Evolutionary conservation across 2,113 vertebrate species (phyloP).

Genomic region (Hydropotes inermis): DNA sequence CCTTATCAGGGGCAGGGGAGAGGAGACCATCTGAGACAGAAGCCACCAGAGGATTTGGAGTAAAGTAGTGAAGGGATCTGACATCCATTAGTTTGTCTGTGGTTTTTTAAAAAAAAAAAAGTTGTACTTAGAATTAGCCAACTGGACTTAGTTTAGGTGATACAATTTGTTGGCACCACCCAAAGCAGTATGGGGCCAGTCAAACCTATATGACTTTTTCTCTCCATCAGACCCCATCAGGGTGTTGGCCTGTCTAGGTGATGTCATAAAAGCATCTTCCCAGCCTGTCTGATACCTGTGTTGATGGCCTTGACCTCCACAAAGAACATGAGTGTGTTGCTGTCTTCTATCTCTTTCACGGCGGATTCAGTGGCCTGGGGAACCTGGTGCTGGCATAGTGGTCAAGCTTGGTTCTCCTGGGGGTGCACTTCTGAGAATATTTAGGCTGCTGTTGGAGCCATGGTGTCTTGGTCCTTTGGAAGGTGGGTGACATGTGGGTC

Average conservation of each 20-base stretch:
- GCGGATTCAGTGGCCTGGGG: background rate
- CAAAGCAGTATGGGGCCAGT: background rate
- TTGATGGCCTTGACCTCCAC: background rate
- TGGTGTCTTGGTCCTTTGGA: no score
- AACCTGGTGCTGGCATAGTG: rapidly evolving
- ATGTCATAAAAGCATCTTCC: background rate
- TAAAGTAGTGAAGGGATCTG: background rate
- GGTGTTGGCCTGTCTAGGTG: background rate
- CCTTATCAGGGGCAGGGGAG: background rate
- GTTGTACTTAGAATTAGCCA: background rate
- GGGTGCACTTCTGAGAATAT: background rate
- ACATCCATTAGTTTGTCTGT: background rate
- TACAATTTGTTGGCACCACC: background rate
- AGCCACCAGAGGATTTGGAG: background rate
- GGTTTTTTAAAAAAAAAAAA: background rate
- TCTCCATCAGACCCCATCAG: background rate
- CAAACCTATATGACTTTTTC: background rate
- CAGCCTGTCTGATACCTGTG: background rate
- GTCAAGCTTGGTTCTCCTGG: background rate
- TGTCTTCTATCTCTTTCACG: background rate
- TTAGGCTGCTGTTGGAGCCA: background rate
- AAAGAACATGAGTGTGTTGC: background rate
- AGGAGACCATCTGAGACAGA: background rate
- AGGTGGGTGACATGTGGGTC: background rate
- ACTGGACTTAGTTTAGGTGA: background rate